These are phyloP conservation scores for Apis cerana DNA, from an alignment of 1,140 invertebrate genomes.

Conservation along the genomic window DNA sequence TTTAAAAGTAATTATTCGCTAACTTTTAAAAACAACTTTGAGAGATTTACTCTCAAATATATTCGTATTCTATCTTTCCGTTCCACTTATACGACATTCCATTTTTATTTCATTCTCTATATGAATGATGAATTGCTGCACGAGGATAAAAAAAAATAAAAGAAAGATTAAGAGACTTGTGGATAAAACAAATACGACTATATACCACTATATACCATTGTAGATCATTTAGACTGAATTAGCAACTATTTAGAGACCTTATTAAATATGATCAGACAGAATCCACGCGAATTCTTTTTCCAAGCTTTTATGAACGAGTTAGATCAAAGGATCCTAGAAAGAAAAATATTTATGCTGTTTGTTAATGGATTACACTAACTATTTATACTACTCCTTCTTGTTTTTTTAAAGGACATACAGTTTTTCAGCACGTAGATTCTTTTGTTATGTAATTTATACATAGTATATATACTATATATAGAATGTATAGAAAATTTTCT, in stretches of 20 bases:
- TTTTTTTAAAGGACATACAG: background rate
- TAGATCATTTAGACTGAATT: slow-evolving; percentile 50
- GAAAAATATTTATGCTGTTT: slow-evolving; percentile 25
- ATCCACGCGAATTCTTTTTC: slow-evolving; percentile 53
- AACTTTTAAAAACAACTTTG: no score
- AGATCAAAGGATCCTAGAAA: background rate
- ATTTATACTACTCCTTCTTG: background rate
- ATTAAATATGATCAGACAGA: slow-evolving; percentile 67
- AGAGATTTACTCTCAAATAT: no score
- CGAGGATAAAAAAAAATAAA: background rate
- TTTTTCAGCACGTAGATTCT: background rate
- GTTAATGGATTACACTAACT: slow-evolving; percentile 7
- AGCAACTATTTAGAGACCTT: slow-evolving; percentile 68
- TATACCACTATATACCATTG: slow-evolving; percentile 66
- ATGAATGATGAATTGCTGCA: slow-evolving; percentile 12
- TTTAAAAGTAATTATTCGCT: no score
- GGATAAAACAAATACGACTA: slow-evolving; percentile 24
- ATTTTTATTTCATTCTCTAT: background rate
- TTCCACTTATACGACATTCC: no score
- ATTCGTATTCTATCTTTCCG: no score
- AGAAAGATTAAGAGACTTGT: background rate
- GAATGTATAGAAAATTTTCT: no score
- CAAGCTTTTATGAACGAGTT: slow-evolving; percentile 26
- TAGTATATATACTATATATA: no score
- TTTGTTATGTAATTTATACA: background rate